phyloP scores from a whole-genome alignment of 2,797 vertebrate genomes.

The Luscinia luscinia region DNA sequence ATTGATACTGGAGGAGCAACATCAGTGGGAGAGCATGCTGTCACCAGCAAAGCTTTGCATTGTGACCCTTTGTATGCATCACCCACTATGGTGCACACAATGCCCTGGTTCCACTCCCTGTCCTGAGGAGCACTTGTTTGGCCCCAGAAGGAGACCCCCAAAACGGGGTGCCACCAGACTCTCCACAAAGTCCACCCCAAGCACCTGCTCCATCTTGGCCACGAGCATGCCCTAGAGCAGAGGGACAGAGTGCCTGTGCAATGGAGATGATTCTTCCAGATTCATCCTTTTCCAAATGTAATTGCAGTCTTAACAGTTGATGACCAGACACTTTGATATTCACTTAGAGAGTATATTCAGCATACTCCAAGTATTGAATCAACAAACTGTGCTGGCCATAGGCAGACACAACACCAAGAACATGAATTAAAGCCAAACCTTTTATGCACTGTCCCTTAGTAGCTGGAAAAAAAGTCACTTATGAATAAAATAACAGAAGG shows the following conservation, averaged over 20 bases:
- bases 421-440: neutral
- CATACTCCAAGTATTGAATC: neutral
- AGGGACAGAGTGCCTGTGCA: accelerated
- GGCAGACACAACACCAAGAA: neutral
- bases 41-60: neutral
- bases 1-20: neutral
- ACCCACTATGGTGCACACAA: neutral
- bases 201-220: accelerated
- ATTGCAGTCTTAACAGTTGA: neutral
- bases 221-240: accelerated
- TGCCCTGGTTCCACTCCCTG: neutral
- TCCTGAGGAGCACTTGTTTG: neutral
- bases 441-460: neutral
- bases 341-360: accelerated
- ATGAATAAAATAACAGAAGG: neutral
- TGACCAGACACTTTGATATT: neutral
- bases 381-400: neutral
- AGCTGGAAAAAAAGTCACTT: neutral
- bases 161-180: neutral
- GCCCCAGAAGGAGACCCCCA: neutral
- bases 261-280: neutral
- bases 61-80: neutral
- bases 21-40: neutral
- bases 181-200: neutral
- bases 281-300: neutral